Evolutionary conservation across 2,888 invertebrate species (phyloP).

Genomic region (Tenthredo scrophulariae): DNA sequence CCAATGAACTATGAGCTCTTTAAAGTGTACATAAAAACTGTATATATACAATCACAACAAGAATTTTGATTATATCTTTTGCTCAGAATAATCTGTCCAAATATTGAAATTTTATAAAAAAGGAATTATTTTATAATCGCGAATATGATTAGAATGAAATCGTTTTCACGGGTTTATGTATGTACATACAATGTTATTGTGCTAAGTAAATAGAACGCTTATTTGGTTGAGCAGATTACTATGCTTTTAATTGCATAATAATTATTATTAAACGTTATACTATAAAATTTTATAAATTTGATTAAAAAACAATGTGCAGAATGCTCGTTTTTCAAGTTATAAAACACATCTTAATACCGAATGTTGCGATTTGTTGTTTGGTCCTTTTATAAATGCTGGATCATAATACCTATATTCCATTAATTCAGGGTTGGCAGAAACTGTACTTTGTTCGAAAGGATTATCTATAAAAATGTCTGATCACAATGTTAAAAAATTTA

Average conservation of each 20-base stretch:
- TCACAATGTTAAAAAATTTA: slow-evolving; percentile 38
- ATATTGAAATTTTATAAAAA: not conserved
- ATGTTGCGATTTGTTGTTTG: slow-evolving; percentile 38
- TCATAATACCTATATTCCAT: not conserved
- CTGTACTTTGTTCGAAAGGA: not conserved
- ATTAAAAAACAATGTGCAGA: not conserved
- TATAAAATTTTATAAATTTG: not conserved
- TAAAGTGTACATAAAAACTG: not conserved
- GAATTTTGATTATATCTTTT: slow-evolving; percentile 47
- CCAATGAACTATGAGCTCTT: not conserved
- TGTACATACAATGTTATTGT: slow-evolving; percentile 32
- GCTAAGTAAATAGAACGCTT: slow-evolving; percentile 6
- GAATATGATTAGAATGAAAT: not conserved
- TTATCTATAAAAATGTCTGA: slow-evolving; percentile 16
- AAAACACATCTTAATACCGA: not conserved
- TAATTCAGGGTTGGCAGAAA: slow-evolving; percentile 26
- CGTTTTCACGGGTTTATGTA: slow-evolving; percentile 21
- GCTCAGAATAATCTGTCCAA: slow-evolving; percentile 48
- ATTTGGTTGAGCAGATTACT: slow-evolving; percentile 23
- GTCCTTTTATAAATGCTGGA: slow-evolving; percentile 24
- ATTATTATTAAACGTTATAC: slow-evolving; percentile 4
- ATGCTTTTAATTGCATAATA: not conserved
- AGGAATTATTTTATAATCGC: not conserved
- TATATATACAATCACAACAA: not conserved
- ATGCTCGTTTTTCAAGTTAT: slow-evolving; percentile 22